Evolutionary conservation across 2,888 invertebrate species (phyloP), one percentile per base, ranked within the genome.

Genomic region (Malachius bipustulatus): DNA sequence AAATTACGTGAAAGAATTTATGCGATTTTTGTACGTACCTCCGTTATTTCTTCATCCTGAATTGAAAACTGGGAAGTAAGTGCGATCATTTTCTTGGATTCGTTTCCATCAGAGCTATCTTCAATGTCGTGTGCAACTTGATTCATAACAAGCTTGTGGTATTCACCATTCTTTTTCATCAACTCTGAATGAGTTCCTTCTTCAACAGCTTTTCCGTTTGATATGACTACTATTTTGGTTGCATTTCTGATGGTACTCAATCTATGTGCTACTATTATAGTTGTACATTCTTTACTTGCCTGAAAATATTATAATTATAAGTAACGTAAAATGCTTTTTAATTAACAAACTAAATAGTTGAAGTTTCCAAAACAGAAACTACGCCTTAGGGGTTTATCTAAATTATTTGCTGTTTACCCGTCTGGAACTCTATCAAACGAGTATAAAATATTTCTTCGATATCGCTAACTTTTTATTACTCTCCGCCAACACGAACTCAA

Each of bases 261-360:
- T 34, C 83, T 68, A 56, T 85, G 84, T 1, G 84, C 84, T 6
- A 85, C 78, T 14, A 84, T 79, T 6, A 85, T 69, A 1, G 84
- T 84, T 0, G 84, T 85, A 35, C 83, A 69, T 31, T 79, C 81
- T 63, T 74, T 63, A 51, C 77, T 74, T 2, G 77, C 80, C 76
- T 77, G 12, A 51, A 53, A 45, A 9, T n/a, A n/a, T n/a, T n/a
- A n/a, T n/a, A n/a, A n/a, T n/a, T n/a, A n/a, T n/a, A n/a, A n/a
- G n/a, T n/a, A n/a, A n/a, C n/a, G n/a, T n/a, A n/a, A n/a, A n/a
- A n/a, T n/a, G n/a, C n/a, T n/a, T n/a, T n/a, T n/a, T n/a, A n/a
- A n/a, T n/a, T n/a, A n/a, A n/a, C n/a, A n/a, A 10, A 19, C 13
- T n/a, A 28, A 28, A 11, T 4, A 28, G n/a, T 28, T n/a, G 11